Base-by-base conservation (phyloP, 1,140 invertebrate species). In the Diorhabda carinulata region DNA sequence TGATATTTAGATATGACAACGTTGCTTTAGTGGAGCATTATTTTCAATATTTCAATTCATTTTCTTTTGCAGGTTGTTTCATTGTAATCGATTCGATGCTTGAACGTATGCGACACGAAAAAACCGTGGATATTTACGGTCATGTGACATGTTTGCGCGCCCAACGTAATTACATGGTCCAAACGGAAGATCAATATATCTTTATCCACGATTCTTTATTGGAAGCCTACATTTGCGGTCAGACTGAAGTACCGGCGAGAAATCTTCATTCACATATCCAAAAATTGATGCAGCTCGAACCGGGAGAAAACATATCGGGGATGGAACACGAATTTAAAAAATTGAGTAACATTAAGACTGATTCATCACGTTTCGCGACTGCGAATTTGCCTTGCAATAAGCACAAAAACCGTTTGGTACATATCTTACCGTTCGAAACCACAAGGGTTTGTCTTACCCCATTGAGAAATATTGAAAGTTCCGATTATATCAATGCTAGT, bases 241-340 rank as follows among this genome's bases (percentile, higher is more conserved):
- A 91, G 73, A 99, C 97, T 0, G 97, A 99, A 83, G 90, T 98
- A 40, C 92, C 94, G 1, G 94, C 94, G 4, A 87, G 92, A 52
- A 96, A 95, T 80, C 84, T 99, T 47, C 95, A 98, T 76, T 88
- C 91, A 5, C 97, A 99, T 81, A 92, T 99, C 70, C 95, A 98
- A 78, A 95, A 95, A 76, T 84, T 99, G 5, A 90, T 95, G 86
- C 91, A 92, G 72, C 82, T 86, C 5, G 90, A 90, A 75, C 87
- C 89, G 6, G 89, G 91, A 66, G 94, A 96, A 76, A 94, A 91
- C 77, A 92, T 96, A 61, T 97, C 95, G 1, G 96, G 95, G 52
- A 97, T 99, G 93, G 97, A 99, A 82, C 86, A 98, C 72, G 98
- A 99, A 83, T 99, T 99, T 80, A 98, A 98, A 87, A 97, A 96